Base-by-base conservation (phyloP, 2,888 invertebrate genomes). In the Dryococelus australis region DNA sequence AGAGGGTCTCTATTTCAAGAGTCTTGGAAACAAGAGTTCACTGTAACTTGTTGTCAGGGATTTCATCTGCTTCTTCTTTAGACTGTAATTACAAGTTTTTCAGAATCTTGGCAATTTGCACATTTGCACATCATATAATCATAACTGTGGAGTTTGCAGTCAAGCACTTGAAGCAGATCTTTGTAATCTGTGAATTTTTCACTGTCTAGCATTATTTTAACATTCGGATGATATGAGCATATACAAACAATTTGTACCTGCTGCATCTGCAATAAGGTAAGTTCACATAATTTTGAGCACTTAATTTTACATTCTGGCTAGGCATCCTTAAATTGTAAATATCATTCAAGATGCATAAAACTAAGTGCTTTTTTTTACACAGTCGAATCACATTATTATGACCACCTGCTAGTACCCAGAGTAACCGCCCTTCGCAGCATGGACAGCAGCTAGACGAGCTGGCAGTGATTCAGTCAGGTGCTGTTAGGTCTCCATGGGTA, bases 151-250 rank as follows among this genome's bases (percentile, higher is more conserved):
- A 80, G 26, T 35, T 35, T 35, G 35, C 35, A 80, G 8, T n/a
- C 80, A 80, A n/a, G 26, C 80, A 80, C n/a, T 4, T 27, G 26
- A 80, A 16, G 4, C 12, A 80, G 80, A n/a, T 80, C n/a, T 80
- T 80, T 80, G 80, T 80, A 80, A 28, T 80, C 80, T 13, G 28
- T 5, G 24, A 80, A 80, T 80, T 80, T n/a, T 80, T 13, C 80
- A 80, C 26, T 24, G 24, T n/a, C 26, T 80, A 80, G 10, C n/a
- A 80, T 20, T 80, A 80, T n/a, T 80, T 80, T 80, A 16, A 80
- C 28, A 80, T 80, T 80, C 24, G 10, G 80, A 26, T 80, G 80
- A 24, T 80, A n/a, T n/a, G n/a, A 80, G 28, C 80, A 80, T 10
- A 80, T 24, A 80, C 80, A 80, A 16, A 80, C 26, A n/a, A 28